Base-by-base conservation (phyloP, 2,888 invertebrate genomes). In the Eudemis profundana region DNA sequence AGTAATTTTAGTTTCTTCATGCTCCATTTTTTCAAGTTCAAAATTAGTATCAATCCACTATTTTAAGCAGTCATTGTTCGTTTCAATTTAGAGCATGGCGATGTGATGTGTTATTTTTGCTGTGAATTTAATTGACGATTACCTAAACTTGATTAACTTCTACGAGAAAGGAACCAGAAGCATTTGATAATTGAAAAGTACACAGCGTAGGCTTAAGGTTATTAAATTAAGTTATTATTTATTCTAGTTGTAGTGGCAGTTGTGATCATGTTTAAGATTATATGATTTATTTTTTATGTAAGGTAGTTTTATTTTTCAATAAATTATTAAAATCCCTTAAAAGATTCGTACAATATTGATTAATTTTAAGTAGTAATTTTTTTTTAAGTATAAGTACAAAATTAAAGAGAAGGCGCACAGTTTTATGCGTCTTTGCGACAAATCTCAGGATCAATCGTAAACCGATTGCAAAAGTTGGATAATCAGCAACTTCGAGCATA, bases 101-200 rank as follows among this genome's bases (percentile, higher is more conserved):
- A 60, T 47, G 46, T 66, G 33, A 33, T 33, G 23, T 33, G 33
- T 23, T 23, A 33, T 67, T 72, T 63, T 78, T 78, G 78, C 81
- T 84, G 81, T 81, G 78, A 72, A 66, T 63, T 70, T 66, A 33
- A 67, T 36, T 36, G 2, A 42, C 54, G 42, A 46, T 65, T 65
- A 3, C 38, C 21, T 46, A 19, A 50, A 50, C 15, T 47, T 54
- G 36, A 66, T 47, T 29, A 27, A 47, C 15, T 56, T 23, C 21
- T 15, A 46, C 17, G 23, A 56, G 40, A 63, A 59, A 59, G 46
- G 68, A 84, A 81, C 87, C 92, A 92, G 93, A 92, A 80, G 92
- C 93, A 93, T 93, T 93, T 93, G 92, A 93, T 92, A 86, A 84
- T 76, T 78, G 86, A 87, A 89, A 90, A 93, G 93, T 93, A 93